phyloP scores from a whole-genome alignment of 1,140 invertebrate species.

The Bombus ignitus region DNA sequence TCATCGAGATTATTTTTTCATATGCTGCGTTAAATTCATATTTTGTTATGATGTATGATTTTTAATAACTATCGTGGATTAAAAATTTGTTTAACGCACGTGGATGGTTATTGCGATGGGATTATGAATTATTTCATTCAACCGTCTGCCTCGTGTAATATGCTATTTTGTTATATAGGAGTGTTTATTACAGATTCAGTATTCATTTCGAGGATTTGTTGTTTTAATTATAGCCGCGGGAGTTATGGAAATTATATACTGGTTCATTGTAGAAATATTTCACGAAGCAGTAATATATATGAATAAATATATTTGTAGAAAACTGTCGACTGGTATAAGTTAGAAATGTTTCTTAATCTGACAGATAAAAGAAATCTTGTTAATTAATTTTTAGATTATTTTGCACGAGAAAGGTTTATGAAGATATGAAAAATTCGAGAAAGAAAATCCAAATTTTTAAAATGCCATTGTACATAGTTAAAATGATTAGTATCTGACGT shows the following conservation, averaged over 20 bases:
- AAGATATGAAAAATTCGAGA: no score
- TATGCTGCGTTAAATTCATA: neutral
- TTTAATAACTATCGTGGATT: neutral
- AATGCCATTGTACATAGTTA: no score
- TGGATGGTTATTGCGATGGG: neutral
- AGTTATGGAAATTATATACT: neutral
- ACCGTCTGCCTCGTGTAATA: neutral
- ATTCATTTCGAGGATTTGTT: neutral
- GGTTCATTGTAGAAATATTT: neutral
- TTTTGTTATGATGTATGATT: neutral
- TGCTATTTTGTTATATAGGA: neutral
- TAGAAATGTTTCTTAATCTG: no score
- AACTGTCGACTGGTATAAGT: neutral
- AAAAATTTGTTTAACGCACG: neutral
- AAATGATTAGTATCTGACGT: no score
- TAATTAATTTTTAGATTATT: no score
- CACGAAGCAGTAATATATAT: neutral
- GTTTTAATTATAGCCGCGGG: neutral
- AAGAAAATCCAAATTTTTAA: no score
- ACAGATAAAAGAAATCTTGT: no score
- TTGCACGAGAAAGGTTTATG: no score
- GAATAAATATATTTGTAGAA: no score
- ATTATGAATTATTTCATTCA: slow-evolving; percentile 4
- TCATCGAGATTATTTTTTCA: neutral
- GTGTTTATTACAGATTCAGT: slow-evolving; percentile 3